A percentile compares a stretch with the other conserved stretches of the same genome.
These are phyloP conservation scores for Ametastegia equiseti DNA, from an alignment of 2,888 invertebrate species.

Conservation along the genomic window DNA sequence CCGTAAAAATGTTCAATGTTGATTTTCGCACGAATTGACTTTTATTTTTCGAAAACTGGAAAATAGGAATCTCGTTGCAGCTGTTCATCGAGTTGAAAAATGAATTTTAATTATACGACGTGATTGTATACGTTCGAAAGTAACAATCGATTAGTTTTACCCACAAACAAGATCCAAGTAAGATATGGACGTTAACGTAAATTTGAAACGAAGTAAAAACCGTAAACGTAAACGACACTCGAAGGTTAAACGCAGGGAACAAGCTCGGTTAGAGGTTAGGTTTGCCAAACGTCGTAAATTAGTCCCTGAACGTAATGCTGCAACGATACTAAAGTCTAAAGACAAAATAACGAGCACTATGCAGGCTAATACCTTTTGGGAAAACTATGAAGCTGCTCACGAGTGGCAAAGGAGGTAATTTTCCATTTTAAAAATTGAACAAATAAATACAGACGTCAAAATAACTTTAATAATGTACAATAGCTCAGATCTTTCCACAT, in stretches of 20 bases:
- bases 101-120: background rate
- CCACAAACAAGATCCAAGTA: background rate
- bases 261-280: constrained; percentile 67
- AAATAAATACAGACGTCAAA: constrained; percentile 9
- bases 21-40: too few relatives aligned
- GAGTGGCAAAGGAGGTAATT: constrained; percentile 71
- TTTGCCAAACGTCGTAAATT: constrained; percentile 57
- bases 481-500: too few relatives aligned
- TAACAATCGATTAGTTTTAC: background rate
- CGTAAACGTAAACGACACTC: constrained; percentile 61
- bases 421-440: background rate
- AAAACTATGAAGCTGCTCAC: constrained; percentile 69
- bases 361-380: constrained; percentile 71
- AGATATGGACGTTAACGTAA: constrained; percentile 43
- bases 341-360: constrained; percentile 59
- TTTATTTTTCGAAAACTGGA: too few relatives aligned
- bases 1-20: too few relatives aligned
- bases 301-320: constrained; percentile 49
- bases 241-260: constrained; percentile 62
- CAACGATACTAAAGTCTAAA: constrained; percentile 45
- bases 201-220: constrained; percentile 60
- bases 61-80: too few relatives aligned
- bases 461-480: background rate
- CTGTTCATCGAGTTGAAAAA: background rate
- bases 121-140: constrained; percentile 7